Base-by-base conservation (phyloP, 2,888 invertebrate species). In the Lasioglossum leucozonium region DNA sequence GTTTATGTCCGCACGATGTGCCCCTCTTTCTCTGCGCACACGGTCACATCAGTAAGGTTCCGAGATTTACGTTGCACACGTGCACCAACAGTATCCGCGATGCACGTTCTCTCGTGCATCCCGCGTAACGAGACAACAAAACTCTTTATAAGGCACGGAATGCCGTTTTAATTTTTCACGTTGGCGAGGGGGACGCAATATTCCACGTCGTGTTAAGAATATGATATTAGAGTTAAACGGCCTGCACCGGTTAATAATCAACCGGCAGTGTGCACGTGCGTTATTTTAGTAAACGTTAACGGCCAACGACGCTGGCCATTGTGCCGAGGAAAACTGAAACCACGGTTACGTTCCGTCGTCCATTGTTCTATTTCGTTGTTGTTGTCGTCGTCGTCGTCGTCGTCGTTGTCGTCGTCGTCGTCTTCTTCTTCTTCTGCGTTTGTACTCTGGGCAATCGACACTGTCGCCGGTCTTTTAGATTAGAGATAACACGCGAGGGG, bases 71-170 rank as follows among this genome's bases (percentile, higher is more conserved):
- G 91, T 87, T 87, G 91, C 91, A 89, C 93, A 93, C 93, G 93
- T 93, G 92, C 92, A 89, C 91, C 83, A 87, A 86, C 88, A 87
- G 82, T 77, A 82, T 87, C 85, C 86, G 86, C 84, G 82, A 83
- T 82, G 80, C 88, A 81, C 82, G 89, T 81, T 86, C 88, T 30
- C 87, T 89, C 90, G 88, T 89, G 85, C 87, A 91, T 92, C 90
- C 84, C 91, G 91, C 92, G 92, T 93, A 93, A 93, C 93, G 92
- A 93, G 93, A 93, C 93, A 93, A 93, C 93, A 90, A 90, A 90
- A 91, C 91, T 92, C 93, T 93, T 93, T 93, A 92, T 92, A 93
- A 92, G 93, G 93, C 82, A 82, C 83, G 86, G 89, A 83, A 87
- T 82, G 87, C 87, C 82, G 82, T 87, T 87, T 87, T 82, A 85